Percentiles rank a stretch among this genome's conserved stretches.
Evolutionary conservation across 2,797 vertebrate genomes (phyloP).

Genomic region (Enteromius thamalakanensis): DNA sequence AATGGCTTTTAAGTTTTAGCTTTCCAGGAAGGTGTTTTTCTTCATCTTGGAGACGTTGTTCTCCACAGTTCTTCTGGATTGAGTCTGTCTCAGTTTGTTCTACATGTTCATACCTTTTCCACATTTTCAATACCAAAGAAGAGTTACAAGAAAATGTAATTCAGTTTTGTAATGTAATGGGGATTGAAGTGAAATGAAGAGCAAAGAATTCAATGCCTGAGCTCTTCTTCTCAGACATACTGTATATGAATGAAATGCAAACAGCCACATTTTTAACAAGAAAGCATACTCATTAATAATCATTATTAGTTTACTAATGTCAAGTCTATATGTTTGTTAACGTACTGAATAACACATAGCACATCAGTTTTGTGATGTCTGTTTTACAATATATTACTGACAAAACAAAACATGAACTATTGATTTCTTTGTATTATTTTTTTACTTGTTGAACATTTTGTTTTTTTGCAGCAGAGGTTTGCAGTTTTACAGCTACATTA

Average conservation of each 20-base stretch:
- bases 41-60: too few relatives aligned
- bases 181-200: neutral
- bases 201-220: neutral
- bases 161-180: neutral
- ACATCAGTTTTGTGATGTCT: neutral
- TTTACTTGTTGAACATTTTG: neutral
- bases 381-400: neutral
- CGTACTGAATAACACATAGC: neutral
- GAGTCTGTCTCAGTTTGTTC: too few relatives aligned
- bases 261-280: neutral
- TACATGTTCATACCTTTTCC: neutral
- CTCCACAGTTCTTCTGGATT: too few relatives aligned
- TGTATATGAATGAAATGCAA: neutral
- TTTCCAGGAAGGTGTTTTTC: too few relatives aligned
- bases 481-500: neutral
- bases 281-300: neutral
- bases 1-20: too few relatives aligned
- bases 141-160: neutral
- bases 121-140: neutral
- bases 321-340: neutral
- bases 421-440: neutral
- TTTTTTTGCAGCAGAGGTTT: neutral
- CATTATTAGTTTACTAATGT: neutral
- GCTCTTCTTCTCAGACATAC: neutral
- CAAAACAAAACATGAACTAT: neutral